Evolutionary conservation across 1,140 invertebrate genomes (phyloP).

Genomic region (Drosophila quadrilineata): DNA sequence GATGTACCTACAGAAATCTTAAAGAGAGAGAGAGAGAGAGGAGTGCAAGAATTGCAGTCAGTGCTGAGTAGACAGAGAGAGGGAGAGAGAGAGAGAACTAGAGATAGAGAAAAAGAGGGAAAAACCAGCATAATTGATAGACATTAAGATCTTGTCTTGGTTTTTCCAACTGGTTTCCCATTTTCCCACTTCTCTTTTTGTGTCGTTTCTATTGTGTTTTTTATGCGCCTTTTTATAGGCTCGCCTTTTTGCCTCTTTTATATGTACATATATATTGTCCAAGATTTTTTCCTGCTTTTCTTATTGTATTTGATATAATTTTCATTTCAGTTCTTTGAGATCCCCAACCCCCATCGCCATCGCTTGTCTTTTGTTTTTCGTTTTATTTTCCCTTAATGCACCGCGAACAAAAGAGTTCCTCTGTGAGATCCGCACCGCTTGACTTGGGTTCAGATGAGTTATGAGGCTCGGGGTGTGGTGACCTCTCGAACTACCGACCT

Average conservation of each 20-base stretch:
- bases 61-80: neutral
- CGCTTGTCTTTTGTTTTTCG: constrained; percentile 29
- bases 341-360: too few relatives aligned
- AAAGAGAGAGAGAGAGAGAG: neutral
- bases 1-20: too few relatives aligned
- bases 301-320: too few relatives aligned
- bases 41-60: too few relatives aligned
- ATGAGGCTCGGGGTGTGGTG: constrained; percentile 58
- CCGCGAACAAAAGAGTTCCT: constrained; percentile 56
- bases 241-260: constrained; percentile 54
- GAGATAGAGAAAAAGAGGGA: too few relatives aligned
- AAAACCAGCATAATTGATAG: constrained; percentile 64
- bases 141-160: constrained; percentile 32
- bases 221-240: constrained; percentile 26
- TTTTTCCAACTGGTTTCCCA: constrained; percentile 63
- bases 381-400: constrained; percentile 31
- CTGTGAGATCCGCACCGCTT: constrained; percentile 40
- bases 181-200: constrained; percentile 12
- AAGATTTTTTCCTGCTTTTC: constrained; percentile 54
- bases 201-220: too few relatives aligned
- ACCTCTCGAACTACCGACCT: constrained; percentile 32
- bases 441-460: constrained; percentile 47
- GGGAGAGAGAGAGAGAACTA: neutral
- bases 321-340: too few relatives aligned
- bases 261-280: too few relatives aligned